phyloP scores from a whole-genome alignment of 2,113 vertebrate species.

The Gymnarchus niloticus region DNA sequence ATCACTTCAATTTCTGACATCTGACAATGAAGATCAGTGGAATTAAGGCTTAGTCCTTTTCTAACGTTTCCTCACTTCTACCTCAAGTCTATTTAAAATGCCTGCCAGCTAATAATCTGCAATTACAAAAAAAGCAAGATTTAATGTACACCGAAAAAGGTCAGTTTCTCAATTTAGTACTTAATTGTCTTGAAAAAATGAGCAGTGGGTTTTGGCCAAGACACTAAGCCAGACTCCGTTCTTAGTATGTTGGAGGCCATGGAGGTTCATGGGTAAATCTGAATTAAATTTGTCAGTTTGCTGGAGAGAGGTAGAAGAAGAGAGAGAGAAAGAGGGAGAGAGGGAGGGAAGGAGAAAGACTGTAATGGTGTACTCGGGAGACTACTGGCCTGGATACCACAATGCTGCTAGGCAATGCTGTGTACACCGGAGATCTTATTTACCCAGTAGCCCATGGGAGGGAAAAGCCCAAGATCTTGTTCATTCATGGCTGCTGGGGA shows the following conservation, averaged over 20 bases:
- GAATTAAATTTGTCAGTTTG: constrained; percentile 46
- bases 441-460: constrained; percentile 61
- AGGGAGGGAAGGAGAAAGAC: constrained; percentile 47
- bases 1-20: neutral
- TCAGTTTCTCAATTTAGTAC: constrained; percentile 4
- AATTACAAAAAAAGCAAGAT: neutral
- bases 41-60: neutral
- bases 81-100: neutral
- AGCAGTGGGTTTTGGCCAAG: neutral
- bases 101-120: neutral
- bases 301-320: constrained; percentile 23
- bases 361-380: constrained; percentile 46
- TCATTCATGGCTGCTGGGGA: constrained; percentile 62
- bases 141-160: neutral
- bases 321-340: constrained; percentile 29
- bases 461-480: constrained; percentile 58
- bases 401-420: constrained; percentile 58
- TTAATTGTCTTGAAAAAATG: constrained; percentile 11
- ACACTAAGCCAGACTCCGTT: constrained; percentile 29
- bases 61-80: neutral
- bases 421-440: constrained; percentile 67
- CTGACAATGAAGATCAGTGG: neutral
- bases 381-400: constrained; percentile 54
- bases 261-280: constrained; percentile 47
- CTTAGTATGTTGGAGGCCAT: constrained; percentile 39